phyloP scores from a whole-genome alignment of 2,113 vertebrate species.

The Pomatorhinus ruficollis region DNA sequence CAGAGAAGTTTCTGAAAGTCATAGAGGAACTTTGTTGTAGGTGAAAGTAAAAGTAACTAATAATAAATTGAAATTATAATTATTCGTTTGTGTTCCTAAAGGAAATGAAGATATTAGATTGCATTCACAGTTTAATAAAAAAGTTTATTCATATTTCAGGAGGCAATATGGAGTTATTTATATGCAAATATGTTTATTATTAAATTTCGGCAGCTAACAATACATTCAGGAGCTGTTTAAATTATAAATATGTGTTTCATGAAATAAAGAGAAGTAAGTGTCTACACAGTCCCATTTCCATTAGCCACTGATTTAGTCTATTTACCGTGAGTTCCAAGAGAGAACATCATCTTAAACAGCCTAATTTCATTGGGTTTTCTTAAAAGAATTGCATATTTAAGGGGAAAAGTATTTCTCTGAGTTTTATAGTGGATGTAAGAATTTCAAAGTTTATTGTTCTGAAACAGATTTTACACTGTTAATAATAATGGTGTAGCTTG shows the following conservation, averaged over 20 bases:
- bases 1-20: slow-evolving; percentile 25
- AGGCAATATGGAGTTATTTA: slow-evolving; percentile 29
- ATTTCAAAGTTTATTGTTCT: background rate
- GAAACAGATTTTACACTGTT: background rate
- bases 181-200: slow-evolving; percentile 60
- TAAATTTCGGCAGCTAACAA: slow-evolving; percentile 12
- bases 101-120: slow-evolving; percentile 23
- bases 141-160: slow-evolving; percentile 32
- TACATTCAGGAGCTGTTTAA: slow-evolving; percentile 14
- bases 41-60: slow-evolving; percentile 25
- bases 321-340: background rate
- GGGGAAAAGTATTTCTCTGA: background rate
- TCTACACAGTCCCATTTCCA: background rate
- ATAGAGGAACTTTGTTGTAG: background rate
- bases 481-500: background rate
- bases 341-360: background rate
- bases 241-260: slow-evolving; percentile 2
- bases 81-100: slow-evolving; percentile 22
- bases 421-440: background rate
- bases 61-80: slow-evolving; percentile 33
- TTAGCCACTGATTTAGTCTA: background rate
- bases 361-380: background rate
- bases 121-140: slow-evolving; percentile 19
- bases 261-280: background rate
- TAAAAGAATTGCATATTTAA: background rate